Percentiles rank a stretch among this genome's conserved stretches.
Evolutionary conservation across 2,888 invertebrate genomes (phyloP).

Genomic region (Germaria angustata): DNA sequence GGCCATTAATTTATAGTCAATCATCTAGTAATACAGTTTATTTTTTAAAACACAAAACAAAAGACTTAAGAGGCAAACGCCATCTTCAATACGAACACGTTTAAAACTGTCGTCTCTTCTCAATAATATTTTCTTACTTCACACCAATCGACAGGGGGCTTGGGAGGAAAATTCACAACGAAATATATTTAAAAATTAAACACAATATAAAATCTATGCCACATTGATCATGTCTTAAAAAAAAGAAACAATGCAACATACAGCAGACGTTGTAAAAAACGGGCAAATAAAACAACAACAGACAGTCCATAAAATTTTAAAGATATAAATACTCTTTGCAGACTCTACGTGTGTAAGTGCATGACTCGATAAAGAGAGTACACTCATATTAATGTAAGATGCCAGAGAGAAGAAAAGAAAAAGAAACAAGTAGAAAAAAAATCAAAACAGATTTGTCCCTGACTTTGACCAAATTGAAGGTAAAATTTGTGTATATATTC

Average conservation of each 20-base stretch:
- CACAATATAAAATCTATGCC: slow-evolving; percentile 62
- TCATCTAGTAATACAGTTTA: slow-evolving; percentile 56
- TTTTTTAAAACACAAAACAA: slow-evolving; percentile 41
- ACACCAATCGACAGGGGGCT: not conserved
- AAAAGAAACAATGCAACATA: slow-evolving; percentile 51
- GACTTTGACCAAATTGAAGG: slow-evolving; percentile 75
- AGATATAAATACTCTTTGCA: not conserved
- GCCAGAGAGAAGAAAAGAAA: slow-evolving; percentile 8
- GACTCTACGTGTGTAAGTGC: not conserved
- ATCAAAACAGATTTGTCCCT: slow-evolving; percentile 72
- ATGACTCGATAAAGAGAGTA: slow-evolving; percentile 2
- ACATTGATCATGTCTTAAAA: slow-evolving; percentile 65
- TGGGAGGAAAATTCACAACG: not conserved
- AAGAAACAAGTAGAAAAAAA: slow-evolving; percentile 28
- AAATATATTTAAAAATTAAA: slow-evolving; percentile 14
- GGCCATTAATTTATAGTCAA: slow-evolving; percentile 59
- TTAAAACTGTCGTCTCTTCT: slow-evolving; percentile 31
- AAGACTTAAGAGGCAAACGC: slow-evolving; percentile 64
- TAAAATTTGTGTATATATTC: slow-evolving; percentile 45
- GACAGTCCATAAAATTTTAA: slow-evolving; percentile 32
- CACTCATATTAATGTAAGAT: not conserved
- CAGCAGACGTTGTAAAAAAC: slow-evolving; percentile 42
- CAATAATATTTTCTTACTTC: not conserved
- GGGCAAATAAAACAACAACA: slow-evolving; percentile 31
- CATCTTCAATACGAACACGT: slow-evolving; percentile 52